Evolutionary conservation across 2,113 vertebrate genomes (phyloP).

Genomic region (Donacobius atricapilla): DNA sequence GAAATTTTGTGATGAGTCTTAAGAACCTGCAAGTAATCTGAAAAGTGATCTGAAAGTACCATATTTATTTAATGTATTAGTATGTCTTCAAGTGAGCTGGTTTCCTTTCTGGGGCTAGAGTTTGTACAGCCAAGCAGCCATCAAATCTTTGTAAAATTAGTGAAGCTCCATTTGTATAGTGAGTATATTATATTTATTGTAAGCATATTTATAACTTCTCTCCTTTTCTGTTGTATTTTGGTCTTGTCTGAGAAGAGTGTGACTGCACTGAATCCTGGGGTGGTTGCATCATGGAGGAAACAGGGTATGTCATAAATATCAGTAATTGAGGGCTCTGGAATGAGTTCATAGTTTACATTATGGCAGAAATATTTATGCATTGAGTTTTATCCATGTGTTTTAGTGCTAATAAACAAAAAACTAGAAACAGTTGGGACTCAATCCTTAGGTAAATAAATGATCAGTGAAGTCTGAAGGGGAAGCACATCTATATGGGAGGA

Average conservation of each 20-base stretch:
- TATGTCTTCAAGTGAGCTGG: neutral
- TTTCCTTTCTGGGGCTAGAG: neutral
- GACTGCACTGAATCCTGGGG: constrained; percentile 86
- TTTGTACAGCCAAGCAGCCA: neutral
- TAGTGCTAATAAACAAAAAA: neutral
- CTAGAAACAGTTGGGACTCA: neutral
- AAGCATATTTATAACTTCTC: constrained; percentile 36
- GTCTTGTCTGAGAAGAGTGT: constrained; percentile 82
- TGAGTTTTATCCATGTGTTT: neutral
- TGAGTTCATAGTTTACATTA: neutral
- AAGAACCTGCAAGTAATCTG: neutral
- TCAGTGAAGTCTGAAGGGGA: neutral
- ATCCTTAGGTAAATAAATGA: neutral
- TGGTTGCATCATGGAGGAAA: constrained; percentile 97
- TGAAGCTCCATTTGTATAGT: neutral
- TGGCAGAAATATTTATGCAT: neutral
- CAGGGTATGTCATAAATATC: constrained; percentile 77
- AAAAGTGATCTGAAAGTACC: neutral
- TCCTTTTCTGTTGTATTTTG: constrained; percentile 41
- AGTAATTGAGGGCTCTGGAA: neutral
- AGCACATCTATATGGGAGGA: neutral
- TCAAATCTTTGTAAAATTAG: neutral
- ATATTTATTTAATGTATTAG: neutral
- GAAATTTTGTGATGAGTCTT: neutral
- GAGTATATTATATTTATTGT: neutral